Base-by-base conservation (phyloP, 1,140 invertebrate genomes). In the Brachystomella parvula region DNA sequence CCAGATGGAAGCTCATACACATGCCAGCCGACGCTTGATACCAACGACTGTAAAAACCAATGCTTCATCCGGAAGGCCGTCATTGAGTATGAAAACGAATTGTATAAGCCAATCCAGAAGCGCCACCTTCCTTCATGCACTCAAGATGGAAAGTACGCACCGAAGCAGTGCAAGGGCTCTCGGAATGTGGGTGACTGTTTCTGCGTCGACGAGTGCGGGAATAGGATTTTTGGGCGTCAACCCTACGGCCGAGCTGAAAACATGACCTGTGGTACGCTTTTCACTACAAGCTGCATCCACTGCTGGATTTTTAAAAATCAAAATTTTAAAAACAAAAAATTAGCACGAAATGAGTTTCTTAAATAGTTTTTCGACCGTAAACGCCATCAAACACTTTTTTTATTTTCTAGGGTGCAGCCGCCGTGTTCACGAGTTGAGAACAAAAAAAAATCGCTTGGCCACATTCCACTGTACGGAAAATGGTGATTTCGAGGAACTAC, bases 401-500 rank as follows among this genome's bases (percentile, higher is more conserved):
- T 66, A 15, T 28, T 31, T 60, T 56, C 21, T 47, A 73, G 72
- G 29, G 26, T 73, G 72, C 68, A 71, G 65, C 32, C 17, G 68
- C 21, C 44, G 53, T 49, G 67, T 71, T 17, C 35, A 68, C 31
- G 21, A 67, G 24, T 57, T 73, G 26, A 26, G 72, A 29, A 9
- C 12, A 19, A 15, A 65, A 17, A n/a, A 57, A 21, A 62, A 62
- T 24, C 31, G 44, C 6, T 64, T 71, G 28, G 47, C 70, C 1
- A 61, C 72, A 12, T n/a, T 74, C 29, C 72, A 74, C 53, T 74
- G 72, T 49, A 59, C 62, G 2, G 21, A 32, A 2, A 61, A 70
- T 33, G 72, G 72, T 15, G 72, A 70, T 53, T 74, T 63, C 57
- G 72, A 74, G 39, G 31, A 47, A 12, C 39, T 74, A 1, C 72